Base-by-base conservation (phyloP, 2,113 vertebrate genomes). In the Machaerirhynchus nigripectus region DNA sequence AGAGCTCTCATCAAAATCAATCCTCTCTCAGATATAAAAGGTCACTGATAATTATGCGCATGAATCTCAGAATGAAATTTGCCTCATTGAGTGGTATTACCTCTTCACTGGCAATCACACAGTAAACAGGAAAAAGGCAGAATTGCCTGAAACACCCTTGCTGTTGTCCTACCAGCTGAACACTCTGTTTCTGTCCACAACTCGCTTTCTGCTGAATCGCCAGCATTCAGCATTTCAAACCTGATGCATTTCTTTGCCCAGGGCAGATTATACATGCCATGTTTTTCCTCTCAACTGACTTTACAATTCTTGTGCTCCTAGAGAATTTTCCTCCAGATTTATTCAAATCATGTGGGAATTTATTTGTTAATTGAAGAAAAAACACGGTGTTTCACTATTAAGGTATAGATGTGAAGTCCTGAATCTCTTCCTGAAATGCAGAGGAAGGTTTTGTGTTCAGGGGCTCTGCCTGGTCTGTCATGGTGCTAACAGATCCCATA, bases 1-100 rank as follows among this genome's bases (percentile, higher is more conserved):
- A 86, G 55, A 90, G 71, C 55, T 94, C 81, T 63, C 84, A 67
- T 63, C 85, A 71, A 64, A 92, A 96, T 90, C 93, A 93, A 93
- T 94, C 56, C 64, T 53, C 82, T 64, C 90, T 64, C 68, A 53
- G 52, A 81, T 71, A 81, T 11, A 90, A 90, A 93, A 94, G 85
- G 95, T 96, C 95, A 93, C 50, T 15, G 64, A 78, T 87, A 93
- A 95, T 93, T 94, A 93, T 87, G 71, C 3, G 8, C 83, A 81
- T 78, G 85, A 70, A 86, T 52, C 88, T 81, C 64, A 44, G 83
- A 75, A 86, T 1, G 11, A 84, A 93, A 96, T 94, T 80, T 80
- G n/a, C 68, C 56, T 90, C 68, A 16, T 5, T 84, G 92, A 93
- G 76, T 47, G 56, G 53, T 78, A 64, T 42, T 87, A 55, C 52